Base-by-base conservation (phyloP, 2,888 invertebrate genomes). In the Bombyx huttoni region DNA sequence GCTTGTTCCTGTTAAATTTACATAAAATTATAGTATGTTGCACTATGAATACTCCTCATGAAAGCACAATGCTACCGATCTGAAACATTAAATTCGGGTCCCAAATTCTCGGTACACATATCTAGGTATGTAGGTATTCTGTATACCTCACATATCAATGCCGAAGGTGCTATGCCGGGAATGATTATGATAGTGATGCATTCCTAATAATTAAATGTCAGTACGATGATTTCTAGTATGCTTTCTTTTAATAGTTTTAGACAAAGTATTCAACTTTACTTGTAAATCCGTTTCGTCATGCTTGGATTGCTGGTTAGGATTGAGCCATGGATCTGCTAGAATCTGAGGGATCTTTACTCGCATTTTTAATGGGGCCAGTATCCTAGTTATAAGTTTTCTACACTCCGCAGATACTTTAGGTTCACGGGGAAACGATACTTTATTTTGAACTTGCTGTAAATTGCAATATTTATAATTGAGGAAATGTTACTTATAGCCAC, bases 381-480 rank as follows among this genome's bases (percentile, higher is more conserved):
- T 92, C 69, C 91, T 92, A 56, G 90, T 90, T 55, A 95, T 93
- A 54, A 94, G 78, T 49, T 91, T 89, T 61, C 92, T 92, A 73
- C 94, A 94, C 50, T 89, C 89, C 1, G 81, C 73, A 0, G 93
- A 91, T 9, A 92, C 91, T 65, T 89, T 89, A 6, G 94, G 94
- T 48, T 91, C 90, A 59, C 91, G 90, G 0, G 93, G 93, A 70
- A 93, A 93, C 0, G 89, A 85, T 3, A 93, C 91, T 75, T 91
- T 92, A 68, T 89, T 92, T 67, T 93, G 93, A 9, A 95, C 94
- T 90, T 94, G 94, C 92, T 93, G 78, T 53, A 53, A 61, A 52
- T 46, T 34, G 45, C 13, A 53, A 53, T 53, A 46, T 49, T 47
- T 47, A 33, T 46, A 24, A 24, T 24, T 24, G 24, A 24, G 2